These are phyloP conservation scores for Labia minor DNA, from an alignment of 2,888 invertebrate species.

Conservation along the genomic window DNA sequence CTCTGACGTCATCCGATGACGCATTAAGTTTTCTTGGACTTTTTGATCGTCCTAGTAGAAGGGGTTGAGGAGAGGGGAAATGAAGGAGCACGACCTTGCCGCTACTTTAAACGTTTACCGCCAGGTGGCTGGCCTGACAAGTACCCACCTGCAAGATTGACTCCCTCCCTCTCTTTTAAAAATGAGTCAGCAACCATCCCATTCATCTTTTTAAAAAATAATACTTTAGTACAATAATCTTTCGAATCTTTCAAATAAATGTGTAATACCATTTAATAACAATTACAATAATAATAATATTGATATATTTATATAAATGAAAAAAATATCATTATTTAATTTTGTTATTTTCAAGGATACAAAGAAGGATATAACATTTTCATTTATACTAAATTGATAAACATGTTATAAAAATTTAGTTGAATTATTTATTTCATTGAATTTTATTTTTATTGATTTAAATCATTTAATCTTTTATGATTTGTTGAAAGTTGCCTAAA, in stretches of 20 bases:
- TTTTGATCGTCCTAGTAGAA: too few species aligned
- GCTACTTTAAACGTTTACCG: background rate
- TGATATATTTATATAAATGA: too few species aligned
- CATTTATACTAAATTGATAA: too few species aligned
- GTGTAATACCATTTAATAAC: background rate
- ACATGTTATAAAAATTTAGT: too few species aligned
- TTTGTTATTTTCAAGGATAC: too few species aligned
- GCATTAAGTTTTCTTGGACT: background rate
- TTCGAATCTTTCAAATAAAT: background rate
- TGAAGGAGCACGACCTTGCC: background rate
- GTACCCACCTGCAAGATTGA: background rate
- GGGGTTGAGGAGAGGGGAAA: background rate
- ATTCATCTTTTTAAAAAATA: too few species aligned
- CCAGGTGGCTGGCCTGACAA: background rate
- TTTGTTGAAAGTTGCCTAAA: too few species aligned
- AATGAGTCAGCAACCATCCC: background rate
- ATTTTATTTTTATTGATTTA: too few species aligned
- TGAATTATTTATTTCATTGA: too few species aligned
- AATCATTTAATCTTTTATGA: too few species aligned
- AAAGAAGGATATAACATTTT: too few species aligned
- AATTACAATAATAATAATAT: background rate
- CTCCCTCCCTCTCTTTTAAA: background rate
- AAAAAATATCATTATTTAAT: background rate
- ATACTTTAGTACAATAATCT: too few species aligned
- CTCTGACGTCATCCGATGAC: conserved; percentile 2